Percentiles rank a stretch among this genome's conserved stretches.
phyloP scores from a whole-genome alignment of 2,113 vertebrate genomes.

The Plestiodon gilberti region DNA sequence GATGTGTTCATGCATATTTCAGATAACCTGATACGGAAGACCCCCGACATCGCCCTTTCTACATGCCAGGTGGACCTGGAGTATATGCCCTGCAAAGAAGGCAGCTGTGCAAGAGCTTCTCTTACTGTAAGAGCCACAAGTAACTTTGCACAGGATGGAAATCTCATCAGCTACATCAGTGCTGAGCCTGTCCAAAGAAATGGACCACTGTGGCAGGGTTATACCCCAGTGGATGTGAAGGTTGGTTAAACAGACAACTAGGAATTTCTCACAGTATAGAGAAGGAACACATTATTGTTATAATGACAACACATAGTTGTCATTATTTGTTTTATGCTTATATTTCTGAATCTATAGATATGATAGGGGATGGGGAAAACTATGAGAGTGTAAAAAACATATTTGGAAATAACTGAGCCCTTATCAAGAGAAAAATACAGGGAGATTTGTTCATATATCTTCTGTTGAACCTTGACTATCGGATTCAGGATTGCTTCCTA shows the following conservation, averaged over 20 bases:
- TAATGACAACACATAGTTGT: background rate
- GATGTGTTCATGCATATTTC: background rate
- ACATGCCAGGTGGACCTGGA: slow-evolving; percentile 77
- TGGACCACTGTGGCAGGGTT: slow-evolving; percentile 76
- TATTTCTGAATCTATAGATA: too few species aligned
- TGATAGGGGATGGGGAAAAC: too few species aligned
- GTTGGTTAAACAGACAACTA: slow-evolving; percentile 49
- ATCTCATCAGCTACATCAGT: slow-evolving; percentile 64
- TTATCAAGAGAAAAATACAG: background rate
- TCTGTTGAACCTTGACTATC: too few species aligned
- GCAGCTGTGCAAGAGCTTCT: slow-evolving; percentile 68
- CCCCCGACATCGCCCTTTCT: slow-evolving; percentile 74
- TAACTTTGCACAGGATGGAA: slow-evolving; percentile 77
- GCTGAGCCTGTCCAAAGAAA: slow-evolving; percentile 19
- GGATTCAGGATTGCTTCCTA: too few species aligned
- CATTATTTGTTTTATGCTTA: background rate
- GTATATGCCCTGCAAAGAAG: slow-evolving; percentile 54
- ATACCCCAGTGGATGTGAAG: slow-evolving; percentile 71
- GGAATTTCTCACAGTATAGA: background rate
- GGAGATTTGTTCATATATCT: background rate
- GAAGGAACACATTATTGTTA: too few species aligned
- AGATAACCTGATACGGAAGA: slow-evolving; percentile 68
- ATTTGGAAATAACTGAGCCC: background rate
- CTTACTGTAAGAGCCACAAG: slow-evolving; percentile 78
- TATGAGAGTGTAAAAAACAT: background rate